Percentiles rank a stretch among this genome's conserved stretches.
These are phyloP conservation scores for Laupala kohalensis DNA, from an alignment of 1,140 invertebrate genomes.

Conservation along the genomic window DNA sequence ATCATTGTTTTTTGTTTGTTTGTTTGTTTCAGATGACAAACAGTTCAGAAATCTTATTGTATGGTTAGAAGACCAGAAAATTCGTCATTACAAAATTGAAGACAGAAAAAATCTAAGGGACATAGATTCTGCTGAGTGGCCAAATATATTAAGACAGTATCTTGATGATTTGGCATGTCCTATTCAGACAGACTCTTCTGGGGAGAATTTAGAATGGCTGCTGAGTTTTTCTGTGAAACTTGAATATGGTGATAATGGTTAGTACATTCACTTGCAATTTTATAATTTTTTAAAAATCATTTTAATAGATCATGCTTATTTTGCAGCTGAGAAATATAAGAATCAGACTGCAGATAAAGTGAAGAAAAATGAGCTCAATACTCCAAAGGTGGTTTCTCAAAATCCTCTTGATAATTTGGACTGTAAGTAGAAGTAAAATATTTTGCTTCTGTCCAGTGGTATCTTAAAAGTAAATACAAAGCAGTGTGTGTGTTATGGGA, in stretches of 20 bases:
- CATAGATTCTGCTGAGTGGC: conserved; percentile 51
- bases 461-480: no score
- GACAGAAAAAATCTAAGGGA: conserved; percentile 57
- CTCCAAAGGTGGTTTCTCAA: conserved; percentile 52
- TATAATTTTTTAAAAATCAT: background rate
- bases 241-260: conserved; percentile 71
- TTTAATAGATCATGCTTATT: conserved; percentile 4
- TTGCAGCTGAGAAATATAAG: conserved; percentile 59
- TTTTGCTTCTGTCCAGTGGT: conserved; percentile 57
- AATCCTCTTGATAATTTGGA: conserved; percentile 76
- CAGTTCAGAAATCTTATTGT: conserved; percentile 64
- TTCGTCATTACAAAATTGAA: conserved; percentile 76
- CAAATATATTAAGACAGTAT: conserved; percentile 58
- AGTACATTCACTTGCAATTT: conserved; percentile 24
- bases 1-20: background rate
- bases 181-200: conserved; percentile 25
- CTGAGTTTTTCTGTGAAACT: conserved; percentile 66
- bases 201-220: conserved; percentile 75
- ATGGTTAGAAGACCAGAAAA: conserved; percentile 92
- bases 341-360: conserved; percentile 43
- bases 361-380: conserved; percentile 36
- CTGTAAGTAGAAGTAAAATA: conserved; percentile 45
- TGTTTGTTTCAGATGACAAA: background rate
- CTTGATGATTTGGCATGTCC: conserved; percentile 57
- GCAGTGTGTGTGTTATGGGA: no score